Base-by-base conservation (phyloP, 1,140 invertebrate species). In the Drosophila parvula region DNA sequence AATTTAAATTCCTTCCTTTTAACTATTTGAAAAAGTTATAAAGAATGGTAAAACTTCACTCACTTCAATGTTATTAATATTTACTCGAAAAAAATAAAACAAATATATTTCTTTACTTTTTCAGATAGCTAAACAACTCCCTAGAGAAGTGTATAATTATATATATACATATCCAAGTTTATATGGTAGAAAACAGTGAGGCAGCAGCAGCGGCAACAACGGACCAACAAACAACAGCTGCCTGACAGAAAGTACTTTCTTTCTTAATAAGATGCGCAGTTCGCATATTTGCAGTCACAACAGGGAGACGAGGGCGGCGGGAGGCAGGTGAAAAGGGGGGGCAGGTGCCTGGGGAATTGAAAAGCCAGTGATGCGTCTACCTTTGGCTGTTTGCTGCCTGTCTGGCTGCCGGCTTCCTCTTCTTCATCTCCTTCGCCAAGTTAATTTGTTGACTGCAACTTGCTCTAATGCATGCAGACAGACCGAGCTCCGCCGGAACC, bases 201-300 rank as follows among this genome's bases (percentile, higher is more conserved):
- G 68, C 63, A 68, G 32, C 40, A 55, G 43, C 43, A 30, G 28
- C 62, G 50, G 40, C 67, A 48, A 48, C 71, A 40, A 64, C 57
- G 64, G 58, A 41, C 58, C 59, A 32, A 41, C 63, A 38, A 65
- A 59, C 68, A 81, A 48, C 74, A 78, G 70, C 67, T 86, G 83
- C 65, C 83, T 86, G 82, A 86, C 82, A 73, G 82, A 86, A 89
- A 89, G 80, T 88, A 88, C 84, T 88, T 88, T 88, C 84, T 88
- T 88, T 88, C 84, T 88, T 88, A 88, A 88, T 89, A 88, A 88
- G 84, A 88, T 88, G 84, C 84, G 84, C 84, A 84, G 80, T 71
- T 78, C 75, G 78, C 82, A 85, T 74, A 61, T 69, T 80, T 76
- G 79, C 64, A 45, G 60, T 65, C 67, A 34, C 74, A 55, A 40